A percentile compares a stretch with the other conserved stretches of the same genome.
phyloP scores from a whole-genome alignment of 2,888 invertebrate species.

The Agriopis marginaria region DNA sequence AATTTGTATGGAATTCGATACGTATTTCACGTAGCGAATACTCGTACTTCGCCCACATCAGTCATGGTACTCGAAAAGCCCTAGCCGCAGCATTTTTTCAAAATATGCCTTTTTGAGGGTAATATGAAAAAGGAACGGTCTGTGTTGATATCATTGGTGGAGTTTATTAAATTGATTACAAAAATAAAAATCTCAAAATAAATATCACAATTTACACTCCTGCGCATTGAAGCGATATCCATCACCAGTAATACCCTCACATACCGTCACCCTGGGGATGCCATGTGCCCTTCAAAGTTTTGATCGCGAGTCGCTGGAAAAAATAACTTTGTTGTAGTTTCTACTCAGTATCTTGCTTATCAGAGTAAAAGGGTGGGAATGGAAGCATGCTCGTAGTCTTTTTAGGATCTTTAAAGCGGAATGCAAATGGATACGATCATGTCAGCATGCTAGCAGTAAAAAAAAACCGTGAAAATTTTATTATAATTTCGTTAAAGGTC shows the following conservation, averaged over 20 bases:
- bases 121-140: conserved; percentile 37
- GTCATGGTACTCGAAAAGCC: too few relatives aligned
- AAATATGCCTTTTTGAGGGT: too few relatives aligned
- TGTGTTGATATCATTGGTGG: conserved; percentile 52
- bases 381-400: not conserved
- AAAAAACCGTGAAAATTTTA: too few relatives aligned
- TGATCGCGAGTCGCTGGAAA: conserved; percentile 62
- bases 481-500: too few relatives aligned
- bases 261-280: conserved; percentile 46
- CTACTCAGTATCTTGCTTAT: not conserved
- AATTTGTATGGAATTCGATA: too few relatives aligned
- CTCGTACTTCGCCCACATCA: too few relatives aligned
- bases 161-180: conserved; percentile 34
- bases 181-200: conserved; percentile 10
- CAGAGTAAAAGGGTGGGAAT: not conserved
- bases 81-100: too few relatives aligned
- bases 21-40: too few relatives aligned
- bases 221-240: conserved; percentile 28
- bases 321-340: conserved; percentile 29
- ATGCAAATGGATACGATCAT: not conserved
- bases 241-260: conserved; percentile 55
- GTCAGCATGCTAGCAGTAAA: too few relatives aligned
- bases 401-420: not conserved
- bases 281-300: conserved; percentile 56
- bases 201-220: conserved; percentile 16